Evolutionary conservation across 2,888 invertebrate species (phyloP).

Genomic region (Campaea margaritaria): DNA sequence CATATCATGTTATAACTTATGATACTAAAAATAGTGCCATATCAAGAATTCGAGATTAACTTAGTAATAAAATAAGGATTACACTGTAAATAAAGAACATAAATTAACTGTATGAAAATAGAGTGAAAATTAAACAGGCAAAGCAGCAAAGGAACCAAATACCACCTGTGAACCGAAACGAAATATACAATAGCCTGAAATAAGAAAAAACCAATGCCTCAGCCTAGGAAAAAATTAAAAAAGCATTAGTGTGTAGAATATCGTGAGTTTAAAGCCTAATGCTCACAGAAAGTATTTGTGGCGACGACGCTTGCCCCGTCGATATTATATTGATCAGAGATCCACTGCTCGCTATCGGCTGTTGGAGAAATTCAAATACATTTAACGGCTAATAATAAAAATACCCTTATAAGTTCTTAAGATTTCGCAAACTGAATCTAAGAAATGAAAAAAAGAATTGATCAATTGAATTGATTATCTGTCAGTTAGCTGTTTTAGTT

Average conservation of each 20-base stretch:
- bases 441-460: too few relatives aligned
- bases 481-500: too few relatives aligned
- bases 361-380: slow-evolving; percentile 56
- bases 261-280: slow-evolving; percentile 42
- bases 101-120: neutral
- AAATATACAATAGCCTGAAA: slow-evolving; percentile 36
- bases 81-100: neutral
- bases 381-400: neutral
- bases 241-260: slow-evolving; percentile 38
- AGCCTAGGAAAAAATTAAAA: slow-evolving; percentile 43
- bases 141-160: slow-evolving; percentile 38
- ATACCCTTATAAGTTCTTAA: too few relatives aligned
- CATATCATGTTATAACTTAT: too few relatives aligned
- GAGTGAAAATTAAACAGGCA: slow-evolving; percentile 13
- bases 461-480: too few relatives aligned
- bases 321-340: slow-evolving; percentile 83
- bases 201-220: slow-evolving; percentile 45
- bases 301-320: slow-evolving; percentile 79
- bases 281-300: slow-evolving; percentile 81
- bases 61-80: neutral
- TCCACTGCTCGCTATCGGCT: slow-evolving; percentile 81
- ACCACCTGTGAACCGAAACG: slow-evolving; percentile 37
- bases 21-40: too few relatives aligned
- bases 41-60: neutral
- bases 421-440: too few relatives aligned